A percentile compares a stretch with the other conserved stretches of the same genome.
These are phyloP conservation scores for Orthonevra nobilis DNA, from an alignment of 2,888 invertebrate genomes.

Conservation along the genomic window DNA sequence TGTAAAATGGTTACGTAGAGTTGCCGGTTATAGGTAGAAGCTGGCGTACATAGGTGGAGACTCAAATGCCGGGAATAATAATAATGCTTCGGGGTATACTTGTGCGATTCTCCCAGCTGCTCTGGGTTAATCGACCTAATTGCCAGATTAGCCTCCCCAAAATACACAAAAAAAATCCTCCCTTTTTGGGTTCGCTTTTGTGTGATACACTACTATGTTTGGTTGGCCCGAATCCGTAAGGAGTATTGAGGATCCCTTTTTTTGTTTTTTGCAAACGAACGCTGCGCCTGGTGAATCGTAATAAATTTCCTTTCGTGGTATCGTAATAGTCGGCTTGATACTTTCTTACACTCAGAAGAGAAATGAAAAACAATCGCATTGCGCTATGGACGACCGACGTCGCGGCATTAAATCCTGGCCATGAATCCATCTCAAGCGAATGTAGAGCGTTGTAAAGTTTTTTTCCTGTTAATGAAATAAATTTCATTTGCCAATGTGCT, in stretches of 20 bases:
- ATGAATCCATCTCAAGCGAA: neutral
- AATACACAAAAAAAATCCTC: slow-evolving; percentile 11
- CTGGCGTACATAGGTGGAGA: neutral
- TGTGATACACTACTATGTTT: slow-evolving; percentile 41
- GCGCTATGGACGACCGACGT: neutral
- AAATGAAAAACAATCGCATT: slow-evolving; percentile 7
- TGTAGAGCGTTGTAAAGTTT: slow-evolving; percentile 13
- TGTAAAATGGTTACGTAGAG: slow-evolving; percentile 35
- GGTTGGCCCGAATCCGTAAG: slow-evolving; percentile 43
- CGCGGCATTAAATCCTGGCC: slow-evolving; percentile 3
- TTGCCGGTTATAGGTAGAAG: no score
- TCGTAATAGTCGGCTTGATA: neutral
- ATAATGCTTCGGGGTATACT: slow-evolving; percentile 26
- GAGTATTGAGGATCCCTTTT: slow-evolving; percentile 48
- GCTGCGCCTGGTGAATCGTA: slow-evolving; percentile 42
- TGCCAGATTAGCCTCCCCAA: slow-evolving; percentile 50
- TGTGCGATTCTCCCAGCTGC: slow-evolving; percentile 8
- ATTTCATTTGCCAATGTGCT: slow-evolving; percentile 32
- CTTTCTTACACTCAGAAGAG: neutral
- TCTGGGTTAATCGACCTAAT: slow-evolving; percentile 66
- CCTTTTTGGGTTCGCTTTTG: slow-evolving; percentile 6
- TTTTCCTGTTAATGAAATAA: slow-evolving; percentile 33
- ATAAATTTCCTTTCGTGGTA: slow-evolving; percentile 56
- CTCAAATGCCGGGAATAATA: slow-evolving; percentile 30
- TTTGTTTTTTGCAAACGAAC: no score